Conservation (phyloP, 1,140 invertebrate genomes). For the Mizuhopecten yessoensis region DNA sequence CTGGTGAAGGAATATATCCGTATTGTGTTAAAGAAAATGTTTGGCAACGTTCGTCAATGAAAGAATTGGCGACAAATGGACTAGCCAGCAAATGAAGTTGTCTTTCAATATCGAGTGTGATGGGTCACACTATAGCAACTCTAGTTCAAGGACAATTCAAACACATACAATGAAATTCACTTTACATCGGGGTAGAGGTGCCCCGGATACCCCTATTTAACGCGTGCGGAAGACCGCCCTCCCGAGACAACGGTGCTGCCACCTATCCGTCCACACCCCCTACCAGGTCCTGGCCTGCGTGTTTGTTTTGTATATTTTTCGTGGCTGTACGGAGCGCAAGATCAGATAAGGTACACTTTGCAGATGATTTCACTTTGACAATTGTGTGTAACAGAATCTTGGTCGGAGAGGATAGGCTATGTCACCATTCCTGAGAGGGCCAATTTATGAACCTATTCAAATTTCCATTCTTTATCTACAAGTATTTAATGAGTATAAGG, state of each 20-base stretch:
- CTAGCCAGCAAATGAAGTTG: conserved; percentile 44
- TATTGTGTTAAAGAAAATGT: neutral
- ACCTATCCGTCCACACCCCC: neutral
- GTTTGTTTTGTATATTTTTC: conserved; percentile 23
- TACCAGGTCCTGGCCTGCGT: neutral
- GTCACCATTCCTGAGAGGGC: conserved; percentile 55
- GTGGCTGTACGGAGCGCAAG: conserved; percentile 44
- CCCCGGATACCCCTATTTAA: conserved; percentile 21
- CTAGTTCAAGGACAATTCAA: conserved; percentile 53
- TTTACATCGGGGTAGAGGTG: neutral
- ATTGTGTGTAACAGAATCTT: conserved; percentile 45
- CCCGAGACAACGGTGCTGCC: conserved; percentile 4
- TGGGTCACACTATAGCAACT: neutral
- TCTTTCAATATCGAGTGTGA: conserved; percentile 49
- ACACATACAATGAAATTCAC: neutral
- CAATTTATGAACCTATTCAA: conserved; percentile 59
- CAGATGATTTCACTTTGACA: conserved; percentile 61
- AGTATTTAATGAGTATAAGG: neutral
- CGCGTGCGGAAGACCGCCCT: conserved; percentile 28
- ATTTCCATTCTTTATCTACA: conserved; percentile 39
- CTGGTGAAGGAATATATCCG: neutral
- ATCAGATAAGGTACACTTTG: conserved; percentile 63
- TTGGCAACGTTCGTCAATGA: neutral
- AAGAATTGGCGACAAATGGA: conserved; percentile 46
- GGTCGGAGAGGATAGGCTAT: conserved; percentile 56